Percentiles rank a stretch among this genome's conserved stretches.
Evolutionary conservation across 2,888 invertebrate genomes (phyloP).

Genomic region (Carpatolechia fugitivella): DNA sequence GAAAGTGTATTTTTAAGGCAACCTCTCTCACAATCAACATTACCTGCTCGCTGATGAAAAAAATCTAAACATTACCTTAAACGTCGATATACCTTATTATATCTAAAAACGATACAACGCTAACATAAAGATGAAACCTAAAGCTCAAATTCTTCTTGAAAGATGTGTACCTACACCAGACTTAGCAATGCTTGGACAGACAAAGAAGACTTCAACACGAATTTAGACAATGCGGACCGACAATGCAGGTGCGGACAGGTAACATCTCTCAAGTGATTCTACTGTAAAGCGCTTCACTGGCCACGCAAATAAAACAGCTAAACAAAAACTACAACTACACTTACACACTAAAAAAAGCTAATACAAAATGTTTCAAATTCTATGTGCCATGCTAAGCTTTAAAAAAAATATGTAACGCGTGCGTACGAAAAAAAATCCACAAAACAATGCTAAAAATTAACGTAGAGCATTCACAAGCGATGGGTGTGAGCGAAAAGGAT

Average conservation of each 20-base stretch:
- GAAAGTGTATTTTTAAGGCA: background rate
- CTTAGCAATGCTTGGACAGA: constrained; percentile 62
- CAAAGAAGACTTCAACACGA: constrained; percentile 26
- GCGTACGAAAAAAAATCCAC: constrained; percentile 36
- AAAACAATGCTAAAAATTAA: constrained; percentile 32
- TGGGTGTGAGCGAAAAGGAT: constrained; percentile 43
- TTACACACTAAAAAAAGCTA: constrained; percentile 20
- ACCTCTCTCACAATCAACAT: background rate
- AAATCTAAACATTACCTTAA: background rate
- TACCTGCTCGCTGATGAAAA: no score
- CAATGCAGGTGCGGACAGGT: constrained; percentile 63
- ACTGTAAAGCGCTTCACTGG: constrained; percentile 49
- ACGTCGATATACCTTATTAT: no score
- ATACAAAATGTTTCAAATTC: constrained; percentile 22
- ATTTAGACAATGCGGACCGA: constrained; percentile 36
- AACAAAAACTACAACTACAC: constrained; percentile 26
- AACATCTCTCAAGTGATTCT: constrained; percentile 76
- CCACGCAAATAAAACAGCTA: constrained; percentile 41
- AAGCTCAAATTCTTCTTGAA: constrained; percentile 44
- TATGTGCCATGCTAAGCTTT: constrained; percentile 16
- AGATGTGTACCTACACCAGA: constrained; percentile 72
- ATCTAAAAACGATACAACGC: background rate
- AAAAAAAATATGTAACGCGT: constrained; percentile 8
- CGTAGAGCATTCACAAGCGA: constrained; percentile 32
- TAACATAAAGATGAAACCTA: background rate